Base-by-base conservation (phyloP, 2,888 invertebrate species). In the Clusia tigrina region DNA sequence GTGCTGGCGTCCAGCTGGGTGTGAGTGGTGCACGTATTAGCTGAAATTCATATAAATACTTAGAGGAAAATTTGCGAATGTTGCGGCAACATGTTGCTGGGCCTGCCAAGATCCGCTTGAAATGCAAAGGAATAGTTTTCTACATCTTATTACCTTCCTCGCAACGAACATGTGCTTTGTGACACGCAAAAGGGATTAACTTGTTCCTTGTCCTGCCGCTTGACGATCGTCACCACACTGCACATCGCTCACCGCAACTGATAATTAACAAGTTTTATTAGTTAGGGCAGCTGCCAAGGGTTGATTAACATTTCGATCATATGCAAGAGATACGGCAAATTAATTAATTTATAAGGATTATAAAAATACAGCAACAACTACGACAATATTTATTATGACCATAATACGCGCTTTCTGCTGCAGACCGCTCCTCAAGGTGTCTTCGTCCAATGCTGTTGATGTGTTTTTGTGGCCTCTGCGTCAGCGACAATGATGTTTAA, bases 261-360 rank as follows among this genome's bases (percentile, higher is more conserved):
- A 79, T 79, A 76, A 78, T 79, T 78, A 77, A 77, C 78, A 72
- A 76, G 72, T 75, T 74, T 73, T 71, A 68, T 70, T 64, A 61
- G 52, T 60, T 61, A 66, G 70, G 66, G 70, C 78, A 74, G 77
- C 76, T 78, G 79, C 73, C 71, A 46, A 56, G 53, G 65, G 58
- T 66, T 75, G 78, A 74, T 72, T 71, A 67, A 63, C 69, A 63
- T 67, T 66, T 62, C 69, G 73, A 70, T 77, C 72, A 68, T 64
- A 58, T 46, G 54, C 58, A 65, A n/a, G n/a, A n/a, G 67, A 67
- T 66, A 79, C 76, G 76, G 71, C 73, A 81, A 80, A 81, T 81
- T 79, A 79, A 79, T 80, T 80, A 79, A 79, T 80, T 79, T 79
- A 79, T 78, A 77, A 74, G 73, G 66, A 68, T 72, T 72, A 69